Conservation (phyloP, 1,140 invertebrate species). For the Drosophila paulistorum region DNA sequence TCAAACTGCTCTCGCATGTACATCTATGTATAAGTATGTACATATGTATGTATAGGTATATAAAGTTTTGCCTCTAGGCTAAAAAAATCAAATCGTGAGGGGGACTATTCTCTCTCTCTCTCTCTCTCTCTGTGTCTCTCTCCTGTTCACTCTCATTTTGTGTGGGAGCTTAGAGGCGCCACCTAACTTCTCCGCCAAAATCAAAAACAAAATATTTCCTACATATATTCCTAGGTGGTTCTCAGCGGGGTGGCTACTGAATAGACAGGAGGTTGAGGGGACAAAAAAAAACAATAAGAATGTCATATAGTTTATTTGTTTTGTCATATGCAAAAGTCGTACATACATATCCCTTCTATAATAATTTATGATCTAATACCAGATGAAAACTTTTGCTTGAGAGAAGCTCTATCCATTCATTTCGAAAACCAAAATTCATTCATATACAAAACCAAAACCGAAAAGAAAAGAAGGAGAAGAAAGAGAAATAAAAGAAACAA, state of each 20-base stretch:
- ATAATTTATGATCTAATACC: slow-evolving; percentile 77
- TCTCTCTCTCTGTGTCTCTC: not conserved
- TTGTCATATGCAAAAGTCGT: slow-evolving; percentile 65
- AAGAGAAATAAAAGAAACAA: slow-evolving; percentile 30
- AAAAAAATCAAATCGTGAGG: slow-evolving; percentile 20
- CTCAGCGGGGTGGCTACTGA: slow-evolving; percentile 62
- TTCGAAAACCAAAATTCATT: slow-evolving; percentile 41
- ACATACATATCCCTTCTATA: not conserved
- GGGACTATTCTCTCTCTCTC: slow-evolving; percentile 1
- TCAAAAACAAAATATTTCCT: not conserved
- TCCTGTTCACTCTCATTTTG: not conserved
- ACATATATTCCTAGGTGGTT: slow-evolving; percentile 31
- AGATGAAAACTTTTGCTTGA: slow-evolving; percentile 53
- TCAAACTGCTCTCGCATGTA: not conserved
- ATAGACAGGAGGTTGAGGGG: slow-evolving; percentile 39
- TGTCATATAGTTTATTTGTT: slow-evolving; percentile 54
- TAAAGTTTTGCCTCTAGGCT: slow-evolving; percentile 1
- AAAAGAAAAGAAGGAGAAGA: slow-evolving; percentile 14
- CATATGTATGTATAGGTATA: not conserved
- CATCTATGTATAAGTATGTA: not conserved
- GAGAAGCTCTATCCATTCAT: slow-evolving; percentile 11
- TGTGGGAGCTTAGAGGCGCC: slow-evolving; percentile 22
- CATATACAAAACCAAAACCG: slow-evolving; percentile 32
- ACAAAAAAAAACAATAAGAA: slow-evolving; percentile 27
- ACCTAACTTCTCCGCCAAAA: slow-evolving; percentile 20